Base-by-base conservation (phyloP, 2,888 invertebrate genomes). In the Apamea anceps region DNA sequence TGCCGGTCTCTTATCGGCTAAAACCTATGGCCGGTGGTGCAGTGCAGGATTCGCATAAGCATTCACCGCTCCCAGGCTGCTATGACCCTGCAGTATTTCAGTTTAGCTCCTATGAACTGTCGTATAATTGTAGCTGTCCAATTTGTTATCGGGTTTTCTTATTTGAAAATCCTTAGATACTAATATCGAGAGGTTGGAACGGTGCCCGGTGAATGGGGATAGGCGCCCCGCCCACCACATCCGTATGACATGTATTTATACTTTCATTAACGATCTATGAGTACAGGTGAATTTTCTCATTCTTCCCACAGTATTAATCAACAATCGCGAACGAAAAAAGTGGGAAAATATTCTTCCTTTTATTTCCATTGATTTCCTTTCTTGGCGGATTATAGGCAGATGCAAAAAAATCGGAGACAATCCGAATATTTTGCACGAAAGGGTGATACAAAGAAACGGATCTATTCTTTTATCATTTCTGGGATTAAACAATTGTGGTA, bases 291-390 rank as follows among this genome's bases (percentile, higher is more conserved):
- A 81, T 75, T 37, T 57, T 73, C 63, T 42, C 28, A 72, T 25
- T 42, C 32, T 60, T 75, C 63, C 63, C 72, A 80, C 63, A 80
- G 28, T 62, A 32, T 48, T 72, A n/a, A 57, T 57, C 51, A 75
- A 72, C 42, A 65, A 75, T 45, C 42, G 12, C 48, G 8, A 62
- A 32, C 28, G 54, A 45, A 71, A 37, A 80, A 54, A 32, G 54
- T 85, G 81, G 25, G 72, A 63, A 60, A 72, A 57, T 21, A 28
- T n/a, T 42, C 2, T 71, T 71, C 57, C 76, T 76, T 74, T 73
- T 67, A 81, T 66, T 48, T 57, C 62, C 54, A 73, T 66, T 71
- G 72, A 66, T 70, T 84, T 76, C 60, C 51, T 70, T 72, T 81
- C 63, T 28, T 25, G 28, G 48, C 32, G 32, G 7, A 70, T 63